A percentile compares a stretch with the other conserved stretches of the same genome.
Conservation (phyloP, 2,888 invertebrate genomes). For the Agrypnus murinus region DNA sequence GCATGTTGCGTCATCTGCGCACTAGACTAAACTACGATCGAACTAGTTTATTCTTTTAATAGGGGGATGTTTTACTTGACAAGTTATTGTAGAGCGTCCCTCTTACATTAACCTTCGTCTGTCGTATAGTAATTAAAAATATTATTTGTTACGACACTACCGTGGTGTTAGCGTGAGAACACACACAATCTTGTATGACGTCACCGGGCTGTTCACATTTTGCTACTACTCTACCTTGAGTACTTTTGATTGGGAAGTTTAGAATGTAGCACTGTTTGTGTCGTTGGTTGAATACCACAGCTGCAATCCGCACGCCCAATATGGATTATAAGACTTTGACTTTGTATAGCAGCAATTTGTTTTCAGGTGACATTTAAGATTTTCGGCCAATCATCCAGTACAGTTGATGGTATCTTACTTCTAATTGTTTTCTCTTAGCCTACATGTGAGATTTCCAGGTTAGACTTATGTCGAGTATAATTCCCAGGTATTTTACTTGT, state of each 20-base stretch:
- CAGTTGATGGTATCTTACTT: neutral
- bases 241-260: neutral
- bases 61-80: too few species aligned
- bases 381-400: neutral
- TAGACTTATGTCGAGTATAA: neutral
- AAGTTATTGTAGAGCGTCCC: too few species aligned
- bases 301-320: too few species aligned
- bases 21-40: too few species aligned
- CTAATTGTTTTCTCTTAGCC: neutral
- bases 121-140: too few species aligned
- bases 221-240: neutral
- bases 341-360: conserved; percentile 2
- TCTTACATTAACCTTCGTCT: too few species aligned
- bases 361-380: neutral
- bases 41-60: too few species aligned
- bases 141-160: too few species aligned
- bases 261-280: neutral
- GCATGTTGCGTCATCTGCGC: too few species aligned
- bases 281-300: neutral
- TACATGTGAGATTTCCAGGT: neutral
- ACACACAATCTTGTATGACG: too few species aligned
- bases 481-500: neutral
- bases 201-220: too few species aligned
- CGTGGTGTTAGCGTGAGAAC: too few species aligned
- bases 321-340: neutral